Conservation (phyloP, 2,113 vertebrate genomes). For the Lophotis ruficrista region DNA sequence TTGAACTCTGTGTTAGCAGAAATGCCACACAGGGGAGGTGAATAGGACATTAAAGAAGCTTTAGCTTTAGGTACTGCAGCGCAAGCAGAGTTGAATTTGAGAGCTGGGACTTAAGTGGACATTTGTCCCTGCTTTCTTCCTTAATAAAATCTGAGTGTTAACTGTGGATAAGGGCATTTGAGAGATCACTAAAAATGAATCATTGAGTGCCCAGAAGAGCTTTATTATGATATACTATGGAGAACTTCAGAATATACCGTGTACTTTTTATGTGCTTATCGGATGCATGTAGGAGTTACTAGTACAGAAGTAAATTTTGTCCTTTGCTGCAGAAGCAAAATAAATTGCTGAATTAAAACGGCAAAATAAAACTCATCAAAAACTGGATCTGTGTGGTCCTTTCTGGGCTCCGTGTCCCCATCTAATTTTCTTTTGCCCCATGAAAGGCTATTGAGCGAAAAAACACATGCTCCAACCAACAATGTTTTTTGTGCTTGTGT, state of each 20-base stretch:
- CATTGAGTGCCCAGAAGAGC: conserved; percentile 76
- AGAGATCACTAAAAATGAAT: conserved; percentile 84
- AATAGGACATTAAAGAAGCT: conserved; percentile 79
- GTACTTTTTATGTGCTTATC: conserved; percentile 52
- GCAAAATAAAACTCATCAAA: conserved; percentile 41
- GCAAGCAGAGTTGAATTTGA: conserved; percentile 79
- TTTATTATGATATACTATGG: conserved; percentile 77
- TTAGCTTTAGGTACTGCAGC: conserved; percentile 74
- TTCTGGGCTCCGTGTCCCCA: neutral
- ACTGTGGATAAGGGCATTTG: conserved; percentile 78
- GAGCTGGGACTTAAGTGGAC: conserved; percentile 81
- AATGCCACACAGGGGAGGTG: conserved; percentile 79
- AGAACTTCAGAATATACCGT: conserved; percentile 68
- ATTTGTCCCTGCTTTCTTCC: conserved; percentile 80
- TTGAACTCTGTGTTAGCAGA: conserved; percentile 79
- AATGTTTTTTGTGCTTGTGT: neutral
- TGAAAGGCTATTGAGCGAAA: conserved; percentile 24
- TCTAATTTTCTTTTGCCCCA: conserved; percentile 13
- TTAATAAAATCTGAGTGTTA: conserved; percentile 83
- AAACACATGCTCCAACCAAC: neutral
- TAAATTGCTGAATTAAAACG: conserved; percentile 39
- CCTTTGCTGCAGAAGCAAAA: conserved; percentile 40
- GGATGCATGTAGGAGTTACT: conserved; percentile 19
- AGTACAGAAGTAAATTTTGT: conserved; percentile 47
- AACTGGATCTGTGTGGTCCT: conserved; percentile 22